Percentiles rank a stretch among this genome's conserved stretches.
These are phyloP conservation scores for Caenorhabditis zanzibari DNA, from an alignment of 2,888 invertebrate species.

Conservation along the genomic window DNA sequence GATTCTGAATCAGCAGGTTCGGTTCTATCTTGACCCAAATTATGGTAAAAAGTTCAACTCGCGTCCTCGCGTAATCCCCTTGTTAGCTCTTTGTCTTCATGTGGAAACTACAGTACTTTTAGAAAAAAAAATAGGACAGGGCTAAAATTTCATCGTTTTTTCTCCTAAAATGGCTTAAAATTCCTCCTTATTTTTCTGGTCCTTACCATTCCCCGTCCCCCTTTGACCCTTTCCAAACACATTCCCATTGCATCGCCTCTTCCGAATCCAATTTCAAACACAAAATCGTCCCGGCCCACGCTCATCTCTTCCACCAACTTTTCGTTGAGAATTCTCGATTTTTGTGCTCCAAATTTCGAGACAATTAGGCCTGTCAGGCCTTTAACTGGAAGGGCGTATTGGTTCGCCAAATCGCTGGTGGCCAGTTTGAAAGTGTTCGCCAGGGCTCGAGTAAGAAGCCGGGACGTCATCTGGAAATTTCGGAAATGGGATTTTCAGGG, in stretches of 20 bases:
- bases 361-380: constrained; percentile 70
- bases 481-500: neutral
- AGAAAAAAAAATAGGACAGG: too few species aligned
- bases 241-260: constrained; percentile 76
- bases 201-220: constrained; percentile 69
- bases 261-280: constrained; percentile 82
- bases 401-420: constrained; percentile 70
- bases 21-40: too few species aligned
- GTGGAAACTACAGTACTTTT: too few species aligned
- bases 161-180: too few species aligned
- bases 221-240: constrained; percentile 66
- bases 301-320: constrained; percentile 67
- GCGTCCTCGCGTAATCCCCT: too few species aligned
- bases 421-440: constrained; percentile 67
- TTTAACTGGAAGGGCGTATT: constrained; percentile 64
- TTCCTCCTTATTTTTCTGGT: too few species aligned
- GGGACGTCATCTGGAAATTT: constrained; percentile 3
- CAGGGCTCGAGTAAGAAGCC: constrained; percentile 34
- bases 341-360: constrained; percentile 59
- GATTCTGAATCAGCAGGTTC: too few species aligned
- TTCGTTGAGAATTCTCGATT: constrained; percentile 66
- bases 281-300: constrained; percentile 69
- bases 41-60: too few species aligned
- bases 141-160: too few species aligned
- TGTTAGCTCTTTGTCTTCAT: too few species aligned